phyloP scores from a whole-genome alignment of 1,140 invertebrate genomes.

The Hylyphantes graminicola region DNA sequence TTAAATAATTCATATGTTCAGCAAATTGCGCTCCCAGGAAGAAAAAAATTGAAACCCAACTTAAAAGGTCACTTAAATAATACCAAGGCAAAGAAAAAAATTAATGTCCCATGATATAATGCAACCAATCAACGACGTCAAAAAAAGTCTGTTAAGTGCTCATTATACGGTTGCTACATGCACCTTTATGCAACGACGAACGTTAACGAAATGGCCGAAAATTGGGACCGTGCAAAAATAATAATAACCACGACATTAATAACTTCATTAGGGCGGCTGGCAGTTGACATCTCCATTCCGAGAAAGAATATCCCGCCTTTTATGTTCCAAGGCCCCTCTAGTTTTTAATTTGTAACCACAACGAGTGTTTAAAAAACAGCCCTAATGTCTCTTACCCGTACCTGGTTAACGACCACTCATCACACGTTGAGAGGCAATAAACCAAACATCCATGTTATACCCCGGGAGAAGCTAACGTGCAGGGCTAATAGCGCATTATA shows the following conservation, averaged over 20 bases:
- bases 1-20: no score
- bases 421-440: slow-evolving; percentile 51
- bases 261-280: slow-evolving; percentile 46
- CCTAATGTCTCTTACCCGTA: slow-evolving; percentile 32
- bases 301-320: slow-evolving; percentile 14
- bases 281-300: slow-evolving; percentile 53
- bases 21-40: no score
- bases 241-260: slow-evolving; percentile 36
- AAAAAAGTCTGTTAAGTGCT: not conserved
- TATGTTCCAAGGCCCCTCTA: slow-evolving; percentile 25
- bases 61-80: no score
- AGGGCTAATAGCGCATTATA: slow-evolving; percentile 58
- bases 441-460: slow-evolving; percentile 45
- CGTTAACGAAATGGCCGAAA: slow-evolving; percentile 14
- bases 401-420: slow-evolving; percentile 54
- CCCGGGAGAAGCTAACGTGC: not conserved
- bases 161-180: slow-evolving; percentile 33
- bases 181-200: slow-evolving; percentile 33
- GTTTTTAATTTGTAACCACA: slow-evolving; percentile 59
- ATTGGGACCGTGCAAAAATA: slow-evolving; percentile 18
- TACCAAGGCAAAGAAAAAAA: no score
- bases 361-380: slow-evolving; percentile 51
- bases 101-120: no score
- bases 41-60: no score
- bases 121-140: no score